A percentile compares a stretch with the other conserved stretches of the same genome.
Conservation (phyloP, 2,113 vertebrate genomes). For the Mustela nigripes region DNA sequence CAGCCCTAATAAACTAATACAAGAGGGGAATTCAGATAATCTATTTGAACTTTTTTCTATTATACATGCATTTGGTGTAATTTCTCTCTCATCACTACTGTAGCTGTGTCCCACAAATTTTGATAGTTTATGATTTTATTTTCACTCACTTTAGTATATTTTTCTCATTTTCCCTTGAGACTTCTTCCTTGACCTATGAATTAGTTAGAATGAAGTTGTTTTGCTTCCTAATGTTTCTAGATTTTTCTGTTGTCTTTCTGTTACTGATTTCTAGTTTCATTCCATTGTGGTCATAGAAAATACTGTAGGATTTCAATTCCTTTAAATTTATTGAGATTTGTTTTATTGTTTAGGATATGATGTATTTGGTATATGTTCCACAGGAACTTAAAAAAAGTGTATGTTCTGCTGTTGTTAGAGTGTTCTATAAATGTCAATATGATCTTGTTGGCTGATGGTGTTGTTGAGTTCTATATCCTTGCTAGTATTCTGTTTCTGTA, state of each 20-base stretch:
- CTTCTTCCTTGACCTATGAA: neutral
- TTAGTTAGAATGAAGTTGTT: neutral
- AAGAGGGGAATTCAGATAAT: neutral
- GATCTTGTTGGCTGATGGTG: neutral
- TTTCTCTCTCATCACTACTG: neutral
- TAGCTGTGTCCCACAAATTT: neutral
- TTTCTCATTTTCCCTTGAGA: neutral
- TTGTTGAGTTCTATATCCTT: neutral
- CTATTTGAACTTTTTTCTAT: neutral
- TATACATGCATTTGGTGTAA: neutral
- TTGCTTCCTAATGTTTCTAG: neutral
- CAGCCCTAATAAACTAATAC: neutral
- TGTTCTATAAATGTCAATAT: neutral
- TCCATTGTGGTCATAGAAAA: neutral
- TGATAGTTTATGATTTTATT: neutral
- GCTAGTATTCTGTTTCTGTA: neutral
- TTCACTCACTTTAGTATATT: neutral
- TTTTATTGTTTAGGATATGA: neutral
- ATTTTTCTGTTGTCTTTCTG: neutral
- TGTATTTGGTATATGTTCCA: neutral
- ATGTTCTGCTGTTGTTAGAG: neutral
- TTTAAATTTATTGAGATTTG: neutral
- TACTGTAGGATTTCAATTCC: neutral
- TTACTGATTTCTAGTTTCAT: neutral
- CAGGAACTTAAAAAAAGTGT: neutral